Evolutionary conservation across 2,797 vertebrate species (phyloP), one percentile per base, ranked within the genome.

Genomic region (Halcyon leucocephala): DNA sequence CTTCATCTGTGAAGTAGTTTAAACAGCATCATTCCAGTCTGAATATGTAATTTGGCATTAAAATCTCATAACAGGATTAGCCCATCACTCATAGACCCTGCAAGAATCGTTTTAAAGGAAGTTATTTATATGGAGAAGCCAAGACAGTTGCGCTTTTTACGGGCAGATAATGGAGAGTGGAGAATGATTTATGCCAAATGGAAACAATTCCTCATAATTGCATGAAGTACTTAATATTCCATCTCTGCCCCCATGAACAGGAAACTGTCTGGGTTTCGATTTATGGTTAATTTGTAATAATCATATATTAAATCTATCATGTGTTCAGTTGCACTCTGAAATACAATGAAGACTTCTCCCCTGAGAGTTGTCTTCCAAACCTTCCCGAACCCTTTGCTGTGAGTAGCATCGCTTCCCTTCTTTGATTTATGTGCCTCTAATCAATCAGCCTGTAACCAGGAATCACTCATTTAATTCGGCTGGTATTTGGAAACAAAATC

Each of bases 141-240:
- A 10, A 89, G 90, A 28, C 90, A 85, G 60, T 96, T 14, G 51
- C 3, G 39, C 72, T 91, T 86, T 92, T 62, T 65, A 20, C 1
- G 3, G 79, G 87, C 92, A 65, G 74, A 61, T 86, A 76, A 96
- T 86, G 92, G 91, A 90, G 90, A 14, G 60, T 69, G 70, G 37
- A 51, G 82, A 24, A 76, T 91, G 92, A 95, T 95, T 93, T 18
- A 91, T 94, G 74, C 67, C 93, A 95, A 95, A 95, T 92, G 93
- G 96, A 96, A 95, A 95, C 89, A 95, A 93, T 95, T 92, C 74
- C 74, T 93, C 42, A 82, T 91, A 91, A 91, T 79, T 96, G 92
- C 74, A 51, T 29, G 29, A 31, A 93, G 72, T 78, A 22, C 85
- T 95, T 94, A 80, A 89, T 95, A 89, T 81, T 82, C 90, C 82